phyloP scores from a whole-genome alignment of 2,113 vertebrate species.

The Clarias batrachus region DNA sequence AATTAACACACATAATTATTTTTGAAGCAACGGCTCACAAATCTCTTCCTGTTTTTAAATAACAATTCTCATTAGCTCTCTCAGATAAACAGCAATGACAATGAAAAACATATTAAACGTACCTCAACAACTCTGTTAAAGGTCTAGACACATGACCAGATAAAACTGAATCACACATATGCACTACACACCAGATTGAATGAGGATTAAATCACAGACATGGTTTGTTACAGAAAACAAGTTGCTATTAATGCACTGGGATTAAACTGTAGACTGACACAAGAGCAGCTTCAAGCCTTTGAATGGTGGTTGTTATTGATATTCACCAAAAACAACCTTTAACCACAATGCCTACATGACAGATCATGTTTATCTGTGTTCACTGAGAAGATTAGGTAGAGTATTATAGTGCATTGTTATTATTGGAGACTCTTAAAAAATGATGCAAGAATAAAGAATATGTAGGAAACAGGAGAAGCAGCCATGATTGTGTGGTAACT shows the following conservation, averaged over 20 bases:
- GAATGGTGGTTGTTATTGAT: slow-evolving; percentile 39
- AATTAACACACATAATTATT: slow-evolving; percentile 50
- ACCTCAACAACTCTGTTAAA: not conserved
- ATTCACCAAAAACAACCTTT: slow-evolving; percentile 42
- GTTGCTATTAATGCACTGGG: slow-evolving; percentile 36
- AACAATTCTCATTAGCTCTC: slow-evolving; percentile 48
- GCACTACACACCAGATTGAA: slow-evolving; percentile 14
- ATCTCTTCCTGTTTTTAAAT: slow-evolving; percentile 52
- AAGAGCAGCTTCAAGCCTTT: slow-evolving; percentile 16
- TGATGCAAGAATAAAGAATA: slow-evolving; percentile 18
- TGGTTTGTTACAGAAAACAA: slow-evolving; percentile 18
- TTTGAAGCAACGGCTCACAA: slow-evolving; percentile 31
- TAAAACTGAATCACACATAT: slow-evolving; percentile 32
- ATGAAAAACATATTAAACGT: slow-evolving; percentile 44
- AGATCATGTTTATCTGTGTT: slow-evolving; percentile 38
- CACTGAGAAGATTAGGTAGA: slow-evolving; percentile 43
- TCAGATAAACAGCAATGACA: slow-evolving; percentile 34
- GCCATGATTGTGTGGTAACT: not conserved
- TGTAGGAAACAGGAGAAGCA: slow-evolving; percentile 6
- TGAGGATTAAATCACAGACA: slow-evolving; percentile 38
- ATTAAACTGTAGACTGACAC: slow-evolving; percentile 44
- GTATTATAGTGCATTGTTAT: not conserved
- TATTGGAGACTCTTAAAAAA: not conserved
- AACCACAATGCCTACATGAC: slow-evolving; percentile 30
- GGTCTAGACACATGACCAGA: not conserved